Base-by-base conservation (phyloP, 2,113 vertebrate species). In the Todiramphus saurophagus region DNA sequence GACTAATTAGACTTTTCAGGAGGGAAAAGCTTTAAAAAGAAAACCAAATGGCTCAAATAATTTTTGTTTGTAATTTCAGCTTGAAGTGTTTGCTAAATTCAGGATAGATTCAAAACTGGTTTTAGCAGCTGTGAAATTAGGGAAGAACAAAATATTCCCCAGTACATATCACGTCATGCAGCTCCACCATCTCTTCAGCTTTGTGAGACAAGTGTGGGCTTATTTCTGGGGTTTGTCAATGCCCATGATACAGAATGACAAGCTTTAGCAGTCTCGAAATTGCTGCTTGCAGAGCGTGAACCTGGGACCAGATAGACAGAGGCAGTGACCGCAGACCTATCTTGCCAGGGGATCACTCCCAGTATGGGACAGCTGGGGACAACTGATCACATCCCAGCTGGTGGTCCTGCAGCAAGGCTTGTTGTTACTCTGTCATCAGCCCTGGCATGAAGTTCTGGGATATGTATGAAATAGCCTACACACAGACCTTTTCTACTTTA, bases 101-200 rank as follows among this genome's bases (percentile, higher is more conserved):
- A 60, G 48, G 44, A 60, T 18, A 46, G 25, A 46, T 64, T 76
- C 51, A 7, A 87, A 83, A 58, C 31, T 19, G 0, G 41, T 25
- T 91, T 89, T 48, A 64, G 30, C 13, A 9, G 43, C 24, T 68
- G 48, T 3, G 5, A 73, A 64, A 73, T 31, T 37, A 68, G 4
- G 10, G 21, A 64, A 78, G 18, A 87, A 55, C 5, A 73, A 89
- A 76, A 44, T 37, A 60, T 18, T 24, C 4, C 10, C 16, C 1
- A 4, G 15, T 44, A 41, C 1, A 0, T 51, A 51, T 8, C 14
- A 24, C 1, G 1, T 10, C n/a, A 31, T 3, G 19, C 1, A 2
- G 8, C 7, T 81, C 10, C 44, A 48, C 11, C 16, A 39, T 83
- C 9, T 77, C 10, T 77, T 87, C 33, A 31, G 44, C 2, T 0